phyloP scores from a whole-genome alignment of 2,888 invertebrate genomes.

The Asteroscopus sphinx region DNA sequence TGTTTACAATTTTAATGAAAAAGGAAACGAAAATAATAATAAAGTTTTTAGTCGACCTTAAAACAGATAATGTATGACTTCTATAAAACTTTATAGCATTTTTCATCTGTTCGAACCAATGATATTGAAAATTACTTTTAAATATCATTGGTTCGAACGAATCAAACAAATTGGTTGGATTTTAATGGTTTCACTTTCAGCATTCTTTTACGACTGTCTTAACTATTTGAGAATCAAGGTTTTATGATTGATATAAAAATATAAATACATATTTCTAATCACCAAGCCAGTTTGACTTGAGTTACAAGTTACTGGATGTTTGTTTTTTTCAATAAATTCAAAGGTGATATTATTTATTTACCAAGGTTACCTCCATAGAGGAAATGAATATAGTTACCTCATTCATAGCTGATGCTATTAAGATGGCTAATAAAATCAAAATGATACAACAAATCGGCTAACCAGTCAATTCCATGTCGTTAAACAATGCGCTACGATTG shows the following conservation, averaged over 20 bases:
- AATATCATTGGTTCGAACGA: conserved; percentile 35
- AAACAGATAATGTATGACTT: conserved; percentile 16
- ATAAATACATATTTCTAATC: conserved; percentile 20
- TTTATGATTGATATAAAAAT: conserved; percentile 40
- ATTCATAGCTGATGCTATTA: background rate
- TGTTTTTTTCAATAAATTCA: no score
- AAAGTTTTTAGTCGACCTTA: conserved; percentile 16
- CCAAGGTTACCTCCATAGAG: background rate
- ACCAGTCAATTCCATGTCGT: conserved; percentile 10
- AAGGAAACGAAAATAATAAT: background rate
- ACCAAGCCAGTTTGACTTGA: conserved; percentile 3
- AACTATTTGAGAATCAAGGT: conserved; percentile 28
- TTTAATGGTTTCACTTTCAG: conserved; percentile 57
- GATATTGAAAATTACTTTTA: no score
- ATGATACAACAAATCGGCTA: background rate
- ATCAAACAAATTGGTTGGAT: conserved; percentile 45
- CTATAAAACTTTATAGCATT: conserved; percentile 39
- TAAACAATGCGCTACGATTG: conserved; percentile 28
- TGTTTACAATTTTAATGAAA: background rate
- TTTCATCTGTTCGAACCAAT: conserved; percentile 40
- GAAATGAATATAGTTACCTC: no score
- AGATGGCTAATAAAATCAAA: background rate
- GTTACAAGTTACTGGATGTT: conserved; percentile 1
- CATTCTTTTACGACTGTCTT: conserved; percentile 34
- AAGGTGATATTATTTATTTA: no score